phyloP scores from a whole-genome alignment of 2,888 invertebrate genomes.

The Deroplatys truncata region DNA sequence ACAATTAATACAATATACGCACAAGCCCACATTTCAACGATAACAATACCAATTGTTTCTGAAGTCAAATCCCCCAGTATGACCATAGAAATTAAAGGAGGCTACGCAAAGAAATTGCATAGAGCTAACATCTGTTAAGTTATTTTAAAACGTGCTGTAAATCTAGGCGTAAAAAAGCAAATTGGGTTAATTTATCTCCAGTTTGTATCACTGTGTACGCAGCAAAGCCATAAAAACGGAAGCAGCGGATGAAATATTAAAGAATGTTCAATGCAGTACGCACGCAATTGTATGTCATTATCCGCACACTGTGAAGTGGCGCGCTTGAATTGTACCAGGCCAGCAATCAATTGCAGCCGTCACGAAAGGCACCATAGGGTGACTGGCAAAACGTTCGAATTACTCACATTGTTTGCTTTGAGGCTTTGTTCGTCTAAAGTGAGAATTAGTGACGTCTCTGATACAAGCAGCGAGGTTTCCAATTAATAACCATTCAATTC shows the following conservation, averaged over 20 bases:
- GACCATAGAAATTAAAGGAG: too few species aligned
- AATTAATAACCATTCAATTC: too few species aligned
- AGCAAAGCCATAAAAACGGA: neutral
- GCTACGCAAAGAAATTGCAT: too few species aligned
- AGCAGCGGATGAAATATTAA: neutral
- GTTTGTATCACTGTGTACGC: neutral
- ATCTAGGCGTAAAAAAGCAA: neutral
- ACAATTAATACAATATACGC: too few species aligned
- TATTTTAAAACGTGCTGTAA: neutral
- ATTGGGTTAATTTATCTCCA: neutral
- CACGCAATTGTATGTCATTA: neutral
- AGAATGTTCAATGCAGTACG: neutral
- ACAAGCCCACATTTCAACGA: too few species aligned
- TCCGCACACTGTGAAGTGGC: neutral
- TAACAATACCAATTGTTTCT: too few species aligned
- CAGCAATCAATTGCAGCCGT: neutral
- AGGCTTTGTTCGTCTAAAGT: neutral
- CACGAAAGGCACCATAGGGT: neutral
- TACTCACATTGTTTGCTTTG: neutral
- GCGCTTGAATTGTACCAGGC: neutral
- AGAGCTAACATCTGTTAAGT: neutral
- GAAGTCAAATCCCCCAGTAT: too few species aligned
- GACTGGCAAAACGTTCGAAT: neutral
- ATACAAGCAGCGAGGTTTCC: too few species aligned
- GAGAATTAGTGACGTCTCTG: neutral